Base-by-base conservation (phyloP, 2,888 invertebrate genomes). In the Dynastes tityus region DNA sequence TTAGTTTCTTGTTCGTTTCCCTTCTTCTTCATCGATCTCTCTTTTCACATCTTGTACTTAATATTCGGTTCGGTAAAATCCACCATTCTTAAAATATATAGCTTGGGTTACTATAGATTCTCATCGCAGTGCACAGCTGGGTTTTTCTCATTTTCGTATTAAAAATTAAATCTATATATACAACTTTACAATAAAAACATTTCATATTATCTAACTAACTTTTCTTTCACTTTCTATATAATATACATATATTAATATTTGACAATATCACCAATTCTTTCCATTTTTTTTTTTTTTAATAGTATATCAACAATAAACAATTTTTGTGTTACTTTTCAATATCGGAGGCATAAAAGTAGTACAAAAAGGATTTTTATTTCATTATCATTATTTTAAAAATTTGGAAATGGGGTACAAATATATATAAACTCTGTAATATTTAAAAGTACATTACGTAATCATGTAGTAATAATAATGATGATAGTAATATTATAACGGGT, bases 191-290 rank as follows among this genome's bases (percentile, higher is more conserved):
- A 67, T 65, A 76, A 76, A 76, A 76, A 76, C 76, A 76, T 76
- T 76, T 68, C 67, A 76, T 73, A 73, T 73, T 73, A 68, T 68
- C 68, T 68, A 73, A 55, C 58, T 71, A 80, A 78, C 76, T 73
- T 61, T 45, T 58, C 58, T 58, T 27, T 58, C 55, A 58, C 40
- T 55, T 58, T 73, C 73, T 73, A 55, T 71, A 37, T 58, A 22
- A 55, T 73, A 73, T 22, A 73, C 80, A 73, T 73, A 71, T 71
- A 73, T 27, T 58, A 58, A 73, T 84, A 81, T 82, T 82, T 82
- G 81, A 82, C 82, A 83, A 83, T 84, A 84, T 84, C 84, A 84
- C 83, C 83, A 81, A 83, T 79, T 70, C 61, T 68, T 58, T 58
- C 73, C 40, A 67, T 37, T 58, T 67, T 67, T 4, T 49, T 65